Evolutionary conservation across 2,888 invertebrate species (phyloP).

Genomic region (Carterocephalus palaemon): DNA sequence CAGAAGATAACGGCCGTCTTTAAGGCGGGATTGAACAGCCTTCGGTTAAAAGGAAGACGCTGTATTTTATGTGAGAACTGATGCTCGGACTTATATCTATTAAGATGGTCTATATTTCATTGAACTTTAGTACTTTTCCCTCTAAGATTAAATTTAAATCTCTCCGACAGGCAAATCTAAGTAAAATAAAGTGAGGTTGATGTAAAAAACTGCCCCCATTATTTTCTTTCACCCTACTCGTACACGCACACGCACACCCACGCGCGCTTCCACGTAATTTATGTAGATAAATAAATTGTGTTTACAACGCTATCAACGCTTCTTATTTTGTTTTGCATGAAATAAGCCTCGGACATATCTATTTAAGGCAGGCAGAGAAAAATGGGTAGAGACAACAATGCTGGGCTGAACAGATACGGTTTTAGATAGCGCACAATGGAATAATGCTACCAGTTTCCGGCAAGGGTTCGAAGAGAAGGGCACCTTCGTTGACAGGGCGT

Average conservation of each 20-base stretch:
- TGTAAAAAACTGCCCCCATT: slow-evolving; percentile 12
- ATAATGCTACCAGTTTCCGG: slow-evolving; percentile 68
- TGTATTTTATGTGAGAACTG: neutral
- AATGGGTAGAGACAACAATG: slow-evolving; percentile 47
- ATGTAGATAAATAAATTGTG: slow-evolving; percentile 22
- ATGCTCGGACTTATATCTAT: neutral
- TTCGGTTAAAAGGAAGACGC: slow-evolving; percentile 42
- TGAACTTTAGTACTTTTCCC: neutral
- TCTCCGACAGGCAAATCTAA: too few species aligned
- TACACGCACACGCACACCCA: slow-evolving; percentile 27
- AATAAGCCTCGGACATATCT: slow-evolving; percentile 21
- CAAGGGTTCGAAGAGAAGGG: slow-evolving; percentile 52
- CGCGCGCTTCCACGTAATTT: slow-evolving; percentile 19
- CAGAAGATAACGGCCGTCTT: slow-evolving; percentile 55
- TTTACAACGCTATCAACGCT: slow-evolving; percentile 20
- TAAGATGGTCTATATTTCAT: neutral
- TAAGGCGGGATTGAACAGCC: slow-evolving; percentile 56
- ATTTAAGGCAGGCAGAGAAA: slow-evolving; percentile 31
- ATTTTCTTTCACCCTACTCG: slow-evolving; percentile 21
- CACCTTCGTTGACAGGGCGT: slow-evolving; percentile 59
- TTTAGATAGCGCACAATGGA: slow-evolving; percentile 50
- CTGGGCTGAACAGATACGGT: slow-evolving; percentile 53
- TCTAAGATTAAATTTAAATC: too few species aligned
- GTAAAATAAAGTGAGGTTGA: neutral
- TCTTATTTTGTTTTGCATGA: slow-evolving; percentile 25